Evolutionary conservation across 2,797 vertebrate species (phyloP), one percentile per base, ranked within the genome.

Genomic region (Hydrophis major): DNA sequence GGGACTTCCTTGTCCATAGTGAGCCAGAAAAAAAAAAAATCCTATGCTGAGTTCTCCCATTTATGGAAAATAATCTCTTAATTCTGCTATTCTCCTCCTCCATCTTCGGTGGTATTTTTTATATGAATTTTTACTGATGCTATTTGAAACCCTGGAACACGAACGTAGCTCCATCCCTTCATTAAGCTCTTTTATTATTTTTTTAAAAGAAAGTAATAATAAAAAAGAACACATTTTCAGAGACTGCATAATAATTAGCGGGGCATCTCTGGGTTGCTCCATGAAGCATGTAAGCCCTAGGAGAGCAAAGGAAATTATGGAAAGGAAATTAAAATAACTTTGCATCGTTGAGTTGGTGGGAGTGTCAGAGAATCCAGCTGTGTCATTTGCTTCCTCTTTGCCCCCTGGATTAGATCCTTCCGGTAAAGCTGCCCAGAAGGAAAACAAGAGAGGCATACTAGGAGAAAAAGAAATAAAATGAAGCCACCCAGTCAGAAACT

Each of bases 281-380:
- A 25, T 94, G 90, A 94, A 74, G 53, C 60, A 86, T n/a, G 88
- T 2, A 13, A 89, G 10, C 87, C 92, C 91, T 57, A 42, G 6
- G 7, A 4, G 20, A 69, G 11, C 22, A 47, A 87, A 47, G 53
- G 28, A 42, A 94, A 88, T 27, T 92, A 92, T 27, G 86, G 60
- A 59, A 59, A 90, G 7, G 18, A 95, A 92, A 95, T 92, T 78
- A 93, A 95, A 96, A 89, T 53, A 92, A 90, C 5, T 18, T 63
- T 89, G 14, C 56, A 61, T 87, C 66, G 86, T 10, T 61, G 88
- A 94, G 87, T 86, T 89, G 22, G 55, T 27, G 89, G 69, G 91
- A 16, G 83, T 50, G 94, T 78, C 55, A 86, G 63, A 47, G 74
- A 91, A 87, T n/a, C 74, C 47, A 92, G 87, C 47, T 20, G 27